Evolutionary conservation across 35 echinoderm and acorn worm species (phyloP), one percentile per base, ranked within the genome.

Genomic region (Lytechinus variegatus): DNA sequence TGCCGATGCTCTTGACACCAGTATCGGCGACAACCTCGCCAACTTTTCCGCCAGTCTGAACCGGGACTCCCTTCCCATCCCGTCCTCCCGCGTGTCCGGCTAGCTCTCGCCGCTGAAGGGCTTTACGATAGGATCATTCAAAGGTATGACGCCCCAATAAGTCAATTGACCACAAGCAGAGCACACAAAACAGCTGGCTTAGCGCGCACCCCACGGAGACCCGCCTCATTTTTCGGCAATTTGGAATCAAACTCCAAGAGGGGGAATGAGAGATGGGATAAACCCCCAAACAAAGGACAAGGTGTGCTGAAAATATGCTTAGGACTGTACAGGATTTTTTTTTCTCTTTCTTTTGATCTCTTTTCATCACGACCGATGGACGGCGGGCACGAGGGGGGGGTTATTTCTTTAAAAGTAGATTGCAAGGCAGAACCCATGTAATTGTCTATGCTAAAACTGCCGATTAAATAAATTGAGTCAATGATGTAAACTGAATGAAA

Each of bases 91-190:
- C 24, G 61, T 21, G 61, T 71, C 61, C 61, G 61, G 61, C 14
- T 19, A 71, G 61, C 24, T 24, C 61, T 71, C 61, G 14, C 33
- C 19, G 61, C 87, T 33, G 27, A 89, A 53, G 52, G 87, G 87
- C 87, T 89, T 93, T 93, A 9, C n/a, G 87, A n/a, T 56, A 53
- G 91, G 54, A 54, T 93, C 91, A 93, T 93, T 55, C 91, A 27
- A 44, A 56, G 53, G 52, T 54, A 56, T 93, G 91, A 93, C 53
- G 91, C 54, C 91, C 91, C 91, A 93, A 93, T 93, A 53, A 93
- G 53, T 53, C 52, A 93, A 93, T 93, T 93, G 91, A 93, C 91
- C 91, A 93, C 91, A 93, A 93, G 91, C 91, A 93, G 91, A 56
- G 91, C 91, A 54, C 8, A 51, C 52, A 29, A 54, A 93, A 93